Evolutionary conservation across 2,888 invertebrate species (phyloP), one percentile per base, ranked within the genome.

Genomic region (Peribatodes rhomboidaria): DNA sequence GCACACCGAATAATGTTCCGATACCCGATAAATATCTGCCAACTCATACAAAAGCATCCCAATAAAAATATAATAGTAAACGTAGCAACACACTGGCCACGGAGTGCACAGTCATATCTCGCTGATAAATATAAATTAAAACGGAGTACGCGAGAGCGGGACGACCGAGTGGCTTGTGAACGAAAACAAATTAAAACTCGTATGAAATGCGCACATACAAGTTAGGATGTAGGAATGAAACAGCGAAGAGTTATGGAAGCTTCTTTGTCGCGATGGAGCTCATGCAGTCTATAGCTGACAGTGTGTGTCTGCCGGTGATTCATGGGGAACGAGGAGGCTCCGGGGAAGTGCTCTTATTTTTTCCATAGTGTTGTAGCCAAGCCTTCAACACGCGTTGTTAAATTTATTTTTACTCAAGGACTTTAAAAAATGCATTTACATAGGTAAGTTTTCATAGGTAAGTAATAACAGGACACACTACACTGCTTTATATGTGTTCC

Each of bases 1-100:
- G 84, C 89, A 82, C 85, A 88, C 90, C 92, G 90, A 92, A 92
- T 92, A 92, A 92, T 91, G 91, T 91, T 90, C 87, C 89, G 83
- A 90, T 92, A 89, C 86, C 87, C 92, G 93, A 93, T 93, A 93
- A 93, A 93, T 93, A 93, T 92, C 93, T 92, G 93, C 93, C 92
- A 93, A 89, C 92, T 92, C 93, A 93, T 92, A 93, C 92, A 93
- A 93, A 92, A 91, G 92, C 88, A 86, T 88, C 88, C 90, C 90
- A 93, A 92, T 92, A 93, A 92, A 92, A 92, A 86, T 91, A 92
- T 92, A 92, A 92, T 93, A 92, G 92, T 89, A 86, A 91, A 91
- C 88, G 91, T 88, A 89, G 89, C 88, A 89, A 88, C 89, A 88
- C 90, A 88, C 86, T 75, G 86, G 82, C 89, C 86, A 83, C 88